Percentiles rank a stretch among this genome's conserved stretches.
Conservation (phyloP, 2,888 invertebrate genomes). For the Mycogona germanica region DNA sequence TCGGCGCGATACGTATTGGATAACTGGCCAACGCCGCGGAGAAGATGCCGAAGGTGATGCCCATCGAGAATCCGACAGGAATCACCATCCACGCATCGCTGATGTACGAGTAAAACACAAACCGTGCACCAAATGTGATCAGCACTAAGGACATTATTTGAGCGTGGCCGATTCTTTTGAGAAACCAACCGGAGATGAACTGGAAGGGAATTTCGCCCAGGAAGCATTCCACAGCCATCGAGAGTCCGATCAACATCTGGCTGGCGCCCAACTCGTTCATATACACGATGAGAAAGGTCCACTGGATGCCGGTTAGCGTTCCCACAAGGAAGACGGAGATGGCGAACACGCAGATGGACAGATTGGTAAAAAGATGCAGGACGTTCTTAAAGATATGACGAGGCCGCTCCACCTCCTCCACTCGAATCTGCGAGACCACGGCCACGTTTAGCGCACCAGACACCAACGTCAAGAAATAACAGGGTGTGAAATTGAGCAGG, state of each 20-base stretch:
- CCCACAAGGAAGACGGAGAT: constrained; percentile 68
- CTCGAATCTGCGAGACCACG: constrained; percentile 39
- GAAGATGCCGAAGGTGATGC: constrained; percentile 16
- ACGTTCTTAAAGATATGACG: not conserved
- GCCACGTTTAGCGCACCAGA: constrained; percentile 37
- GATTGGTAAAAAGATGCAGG: constrained; percentile 26
- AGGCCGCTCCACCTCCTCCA: not conserved
- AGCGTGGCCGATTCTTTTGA: constrained; percentile 70
- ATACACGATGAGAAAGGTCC: constrained; percentile 53
- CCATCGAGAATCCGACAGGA: constrained; percentile 15
- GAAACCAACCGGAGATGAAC: constrained; percentile 65
- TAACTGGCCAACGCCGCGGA: constrained; percentile 14
- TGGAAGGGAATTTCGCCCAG: constrained; percentile 56
- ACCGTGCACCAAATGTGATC: constrained; percentile 62
- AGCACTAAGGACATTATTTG: constrained; percentile 74
- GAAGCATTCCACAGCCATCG: constrained; percentile 49
- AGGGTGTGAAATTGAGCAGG: constrained; percentile 53
- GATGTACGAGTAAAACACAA: constrained; percentile 31
- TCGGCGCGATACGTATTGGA: constrained; percentile 6
- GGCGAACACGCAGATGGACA: constrained; percentile 66
- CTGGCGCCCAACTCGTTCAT: constrained; percentile 45
- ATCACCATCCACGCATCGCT: constrained; percentile 13
- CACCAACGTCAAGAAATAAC: constrained; percentile 59
- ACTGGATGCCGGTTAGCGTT: constrained; percentile 79
- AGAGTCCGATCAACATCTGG: constrained; percentile 49